phyloP scores from a whole-genome alignment of 2,113 vertebrate genomes.

The Phyllostomus hastatus region DNA sequence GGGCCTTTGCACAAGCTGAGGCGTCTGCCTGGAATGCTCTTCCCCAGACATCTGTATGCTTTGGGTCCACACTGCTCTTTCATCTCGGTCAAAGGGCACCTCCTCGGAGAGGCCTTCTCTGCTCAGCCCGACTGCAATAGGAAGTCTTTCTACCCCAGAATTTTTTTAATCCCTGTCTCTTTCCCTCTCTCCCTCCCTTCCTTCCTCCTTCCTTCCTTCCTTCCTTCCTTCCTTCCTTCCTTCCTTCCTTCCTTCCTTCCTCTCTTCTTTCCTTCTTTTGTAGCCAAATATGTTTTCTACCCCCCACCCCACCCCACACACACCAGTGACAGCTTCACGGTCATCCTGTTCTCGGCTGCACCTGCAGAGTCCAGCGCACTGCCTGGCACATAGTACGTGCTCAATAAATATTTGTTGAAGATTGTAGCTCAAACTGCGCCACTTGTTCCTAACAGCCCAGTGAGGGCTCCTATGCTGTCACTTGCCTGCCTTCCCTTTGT shows the following conservation, averaged over 20 bases:
- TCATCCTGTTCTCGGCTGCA: accelerated
- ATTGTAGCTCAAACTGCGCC: no score
- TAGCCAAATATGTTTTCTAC: not conserved
- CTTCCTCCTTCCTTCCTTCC: no score
- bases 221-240: no score
- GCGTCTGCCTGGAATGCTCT: not conserved
- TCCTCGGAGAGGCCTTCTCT: not conserved
- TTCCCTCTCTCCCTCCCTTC: not conserved
- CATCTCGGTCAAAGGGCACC: not conserved
- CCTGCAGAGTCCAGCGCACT: not conserved
- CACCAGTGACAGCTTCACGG: accelerated
- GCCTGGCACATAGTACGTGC: not conserved
- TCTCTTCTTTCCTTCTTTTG: not conserved
- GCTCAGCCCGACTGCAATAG: not conserved
- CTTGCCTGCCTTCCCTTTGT: not conserved
- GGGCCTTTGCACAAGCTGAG: not conserved
- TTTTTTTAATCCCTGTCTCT: not conserved
- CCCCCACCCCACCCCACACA: not conserved
- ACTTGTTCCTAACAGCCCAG: not conserved
- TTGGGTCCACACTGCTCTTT: accelerated
- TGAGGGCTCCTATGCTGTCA: not conserved
- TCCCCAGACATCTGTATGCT: not conserved
- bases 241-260: no score
- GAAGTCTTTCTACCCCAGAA: not conserved
- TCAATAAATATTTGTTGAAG: not conserved